These are phyloP conservation scores for Ormyrus pomaceus DNA, from an alignment of 2,888 invertebrate genomes.

Conservation along the genomic window DNA sequence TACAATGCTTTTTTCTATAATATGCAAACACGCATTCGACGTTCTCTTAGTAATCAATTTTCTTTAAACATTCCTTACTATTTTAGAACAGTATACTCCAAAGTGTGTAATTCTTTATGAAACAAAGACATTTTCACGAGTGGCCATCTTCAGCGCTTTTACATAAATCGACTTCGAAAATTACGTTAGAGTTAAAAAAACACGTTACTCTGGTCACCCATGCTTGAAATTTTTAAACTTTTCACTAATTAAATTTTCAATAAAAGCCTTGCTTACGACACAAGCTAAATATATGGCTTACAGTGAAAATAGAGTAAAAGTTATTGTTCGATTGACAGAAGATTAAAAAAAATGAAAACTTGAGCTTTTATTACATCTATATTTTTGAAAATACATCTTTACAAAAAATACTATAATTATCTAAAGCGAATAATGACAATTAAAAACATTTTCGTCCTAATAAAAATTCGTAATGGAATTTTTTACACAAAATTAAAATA, in stretches of 20 bases:
- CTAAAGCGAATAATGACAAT: conserved; percentile 49
- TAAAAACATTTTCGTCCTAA: conserved; percentile 42
- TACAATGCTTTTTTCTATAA: conserved; percentile 60
- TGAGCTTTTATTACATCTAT: conserved; percentile 53
- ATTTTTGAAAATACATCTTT: conserved; percentile 56
- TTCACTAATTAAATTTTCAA: not conserved
- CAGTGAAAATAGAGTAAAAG: not conserved
- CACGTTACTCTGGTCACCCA: conserved; percentile 41
- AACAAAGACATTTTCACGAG: conserved; percentile 69
- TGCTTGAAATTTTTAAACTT: conserved; percentile 44
- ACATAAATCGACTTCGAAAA: not conserved
- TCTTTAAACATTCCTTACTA: conserved; percentile 40
- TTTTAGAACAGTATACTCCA: conserved; percentile 53
- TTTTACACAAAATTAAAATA: conserved; percentile 42
- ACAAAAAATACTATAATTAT: conserved; percentile 54
- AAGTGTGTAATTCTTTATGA: conserved; percentile 62
- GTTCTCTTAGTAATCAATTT: conserved; percentile 45
- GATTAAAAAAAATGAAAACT: conserved; percentile 41
- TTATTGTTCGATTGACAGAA: conserved; percentile 11
- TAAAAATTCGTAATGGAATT: conserved; percentile 42
- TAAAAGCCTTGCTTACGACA: not conserved
- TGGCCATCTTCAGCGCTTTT: conserved; percentile 62
- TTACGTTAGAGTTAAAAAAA: not conserved
- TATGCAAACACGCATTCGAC: conserved; percentile 50
- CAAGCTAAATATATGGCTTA: not conserved